A percentile compares a stretch with the other conserved stretches of the same genome.
Evolutionary conservation across 2,113 vertebrate species (phyloP).

Genomic region (Picathartes gymnocephalus): DNA sequence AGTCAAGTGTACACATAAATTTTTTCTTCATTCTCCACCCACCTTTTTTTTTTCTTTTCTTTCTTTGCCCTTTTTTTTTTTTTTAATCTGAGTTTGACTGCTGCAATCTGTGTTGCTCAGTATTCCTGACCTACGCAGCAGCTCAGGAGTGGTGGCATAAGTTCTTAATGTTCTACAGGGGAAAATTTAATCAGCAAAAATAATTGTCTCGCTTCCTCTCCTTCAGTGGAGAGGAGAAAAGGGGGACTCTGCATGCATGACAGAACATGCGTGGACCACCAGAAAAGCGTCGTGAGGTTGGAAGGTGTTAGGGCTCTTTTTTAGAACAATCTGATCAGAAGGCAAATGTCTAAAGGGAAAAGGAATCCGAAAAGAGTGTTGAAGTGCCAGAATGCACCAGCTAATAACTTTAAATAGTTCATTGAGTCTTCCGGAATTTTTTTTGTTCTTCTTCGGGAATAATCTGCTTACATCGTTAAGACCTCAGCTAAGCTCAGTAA

Average conservation of each 20-base stretch:
- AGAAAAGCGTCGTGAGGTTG: conserved; percentile 65
- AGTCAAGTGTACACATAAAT: not conserved
- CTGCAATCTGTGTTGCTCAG: not conserved
- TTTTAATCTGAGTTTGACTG: not conserved
- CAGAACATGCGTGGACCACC: conserved; percentile 71
- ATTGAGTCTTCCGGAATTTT: conserved; percentile 82
- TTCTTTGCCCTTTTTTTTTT: not conserved
- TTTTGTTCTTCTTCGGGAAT: conserved; percentile 85
- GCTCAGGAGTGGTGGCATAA: conserved; percentile 4
- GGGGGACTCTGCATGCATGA: conserved; percentile 50
- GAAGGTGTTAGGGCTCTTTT: conserved; percentile 63
- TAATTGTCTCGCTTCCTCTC: conserved; percentile 71
- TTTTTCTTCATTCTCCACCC: not conserved
- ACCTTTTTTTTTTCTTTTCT: not conserved
- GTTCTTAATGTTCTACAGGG: conserved; percentile 75
- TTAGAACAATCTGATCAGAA: conserved; percentile 75
- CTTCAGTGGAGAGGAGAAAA: not conserved
- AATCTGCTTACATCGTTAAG: conserved; percentile 98
- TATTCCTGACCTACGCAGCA: not conserved
- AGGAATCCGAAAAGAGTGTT: conserved; percentile 71
- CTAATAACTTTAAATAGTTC: conserved; percentile 84
- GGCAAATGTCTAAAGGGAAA: conserved; percentile 70
- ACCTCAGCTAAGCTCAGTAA: conserved; percentile 88
- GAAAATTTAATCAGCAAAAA: conserved; percentile 79
- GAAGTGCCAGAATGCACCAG: conserved; percentile 72